These are phyloP conservation scores for Drosophila varians DNA, from an alignment of 1,140 invertebrate species.

Conservation along the genomic window DNA sequence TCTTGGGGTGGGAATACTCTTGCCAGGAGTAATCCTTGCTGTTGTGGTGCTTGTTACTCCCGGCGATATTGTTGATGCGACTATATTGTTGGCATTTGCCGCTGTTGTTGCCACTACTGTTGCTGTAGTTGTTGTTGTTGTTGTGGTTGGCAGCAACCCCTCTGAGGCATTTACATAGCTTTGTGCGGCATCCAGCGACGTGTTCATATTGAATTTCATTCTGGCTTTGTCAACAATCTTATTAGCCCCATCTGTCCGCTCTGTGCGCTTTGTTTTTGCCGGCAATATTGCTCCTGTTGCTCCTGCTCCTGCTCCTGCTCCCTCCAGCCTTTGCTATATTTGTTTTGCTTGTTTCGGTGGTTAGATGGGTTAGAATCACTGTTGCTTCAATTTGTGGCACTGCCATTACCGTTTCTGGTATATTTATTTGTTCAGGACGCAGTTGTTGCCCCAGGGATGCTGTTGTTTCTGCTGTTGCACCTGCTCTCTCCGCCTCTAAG, in stretches of 20 bases:
- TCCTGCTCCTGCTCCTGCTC: constrained; percentile 11
- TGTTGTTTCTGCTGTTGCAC: constrained; percentile 2
- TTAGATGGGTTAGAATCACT: constrained; percentile 18
- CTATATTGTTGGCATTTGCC: constrained; percentile 9
- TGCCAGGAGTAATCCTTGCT: constrained; percentile 7
- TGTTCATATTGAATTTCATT: constrained; percentile 41
- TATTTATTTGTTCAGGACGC: constrained; percentile 11
- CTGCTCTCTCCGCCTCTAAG: constrained; percentile 24
- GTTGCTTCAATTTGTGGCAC: constrained; percentile 11
- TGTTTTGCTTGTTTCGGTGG: constrained; percentile 8
- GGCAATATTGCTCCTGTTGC: constrained; percentile 21
- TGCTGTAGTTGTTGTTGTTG: constrained; percentile 25
- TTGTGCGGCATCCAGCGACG: constrained; percentile 14
- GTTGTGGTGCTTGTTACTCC: constrained; percentile 18
- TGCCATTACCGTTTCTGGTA: constrained; percentile 5
- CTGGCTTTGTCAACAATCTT: constrained; percentile 25
- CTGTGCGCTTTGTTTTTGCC: constrained; percentile 58
- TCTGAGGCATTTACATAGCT: constrained; percentile 35
- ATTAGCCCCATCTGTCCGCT: constrained; percentile 17
- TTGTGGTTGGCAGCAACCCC: too few species aligned
- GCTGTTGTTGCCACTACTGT: not conserved
- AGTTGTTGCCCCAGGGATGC: constrained; percentile 10
- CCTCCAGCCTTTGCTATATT: constrained; percentile 14
- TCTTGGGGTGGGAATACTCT: constrained; percentile 46
- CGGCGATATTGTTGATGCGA: constrained; percentile 17